Conservation (phyloP, 2,888 invertebrate genomes). For the Polylopha cassiicola region DNA sequence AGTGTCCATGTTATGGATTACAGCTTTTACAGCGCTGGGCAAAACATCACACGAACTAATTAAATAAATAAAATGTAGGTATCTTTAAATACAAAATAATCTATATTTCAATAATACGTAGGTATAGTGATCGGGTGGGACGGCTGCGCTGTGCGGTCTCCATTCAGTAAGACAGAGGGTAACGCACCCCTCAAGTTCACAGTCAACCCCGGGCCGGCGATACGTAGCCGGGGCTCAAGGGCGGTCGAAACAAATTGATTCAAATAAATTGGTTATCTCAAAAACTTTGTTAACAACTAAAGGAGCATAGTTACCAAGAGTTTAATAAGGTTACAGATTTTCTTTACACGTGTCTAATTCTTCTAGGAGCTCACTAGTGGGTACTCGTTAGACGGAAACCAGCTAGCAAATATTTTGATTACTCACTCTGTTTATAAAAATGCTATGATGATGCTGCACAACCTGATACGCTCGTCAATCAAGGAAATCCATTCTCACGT, state of each 20-base stretch:
- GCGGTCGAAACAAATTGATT: conserved; percentile 33
- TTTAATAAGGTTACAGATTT: conserved; percentile 30
- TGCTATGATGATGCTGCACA: conserved; percentile 41
- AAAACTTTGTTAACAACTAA: conserved; percentile 22
- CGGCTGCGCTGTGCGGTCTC: conserved; percentile 20
- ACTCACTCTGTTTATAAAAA: conserved; percentile 47
- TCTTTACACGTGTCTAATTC: conserved; percentile 7
- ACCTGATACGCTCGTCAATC: conserved; percentile 48
- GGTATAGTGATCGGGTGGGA: conserved; percentile 12
- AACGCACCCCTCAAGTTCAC: conserved; percentile 73
- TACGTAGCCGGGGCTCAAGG: conserved; percentile 13
- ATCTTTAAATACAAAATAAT: conserved; percentile 11
- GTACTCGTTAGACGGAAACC: conserved; percentile 32
- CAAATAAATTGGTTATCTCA: conserved; percentile 35
- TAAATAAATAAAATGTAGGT: conserved; percentile 13
- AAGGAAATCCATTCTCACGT: conserved; percentile 62
- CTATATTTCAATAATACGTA: conserved; percentile 14
- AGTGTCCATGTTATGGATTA: conserved; percentile 12
- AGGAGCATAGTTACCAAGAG: conserved; percentile 22
- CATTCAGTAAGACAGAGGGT: conserved; percentile 46
- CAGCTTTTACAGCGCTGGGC: conserved; percentile 11
- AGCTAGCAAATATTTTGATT: conserved; percentile 41
- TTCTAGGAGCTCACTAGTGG: background rate
- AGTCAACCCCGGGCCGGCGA: conserved; percentile 44
- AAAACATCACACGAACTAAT: conserved; percentile 15